A percentile compares a stretch with the other conserved stretches of the same genome.
Evolutionary conservation across 2,888 invertebrate species (phyloP).

Genomic region (Leuctra nigra): DNA sequence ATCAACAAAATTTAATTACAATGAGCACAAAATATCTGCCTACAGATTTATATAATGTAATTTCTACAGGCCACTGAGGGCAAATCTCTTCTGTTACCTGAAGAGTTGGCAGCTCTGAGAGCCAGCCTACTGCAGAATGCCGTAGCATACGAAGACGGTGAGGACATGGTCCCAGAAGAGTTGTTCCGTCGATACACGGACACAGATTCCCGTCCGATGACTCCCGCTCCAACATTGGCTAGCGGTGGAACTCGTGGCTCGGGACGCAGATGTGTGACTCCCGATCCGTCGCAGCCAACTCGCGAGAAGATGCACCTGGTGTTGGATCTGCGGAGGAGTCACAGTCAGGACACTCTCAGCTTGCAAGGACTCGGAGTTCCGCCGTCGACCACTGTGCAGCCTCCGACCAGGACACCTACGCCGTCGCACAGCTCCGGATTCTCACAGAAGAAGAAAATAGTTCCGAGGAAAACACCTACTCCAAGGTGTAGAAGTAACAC

Average conservation of each 20-base stretch:
- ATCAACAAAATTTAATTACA: background rate
- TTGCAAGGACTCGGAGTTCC: slow-evolving; percentile 35
- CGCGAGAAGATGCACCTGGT: slow-evolving; percentile 61
- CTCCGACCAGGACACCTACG: background rate
- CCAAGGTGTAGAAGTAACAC: background rate
- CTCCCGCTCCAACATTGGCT: slow-evolving; percentile 70
- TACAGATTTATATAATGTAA: background rate
- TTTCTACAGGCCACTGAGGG: slow-evolving; percentile 33
- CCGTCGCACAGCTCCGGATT: background rate
- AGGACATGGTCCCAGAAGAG: slow-evolving; percentile 67
- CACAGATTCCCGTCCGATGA: slow-evolving; percentile 74
- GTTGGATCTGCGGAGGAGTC: slow-evolving; percentile 60
- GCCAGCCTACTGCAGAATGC: slow-evolving; percentile 39
- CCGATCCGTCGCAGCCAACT: slow-evolving; percentile 50
- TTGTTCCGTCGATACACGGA: slow-evolving; percentile 73
- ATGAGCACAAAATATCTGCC: background rate
- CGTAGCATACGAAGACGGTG: slow-evolving; percentile 40
- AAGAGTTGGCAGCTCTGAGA: slow-evolving; percentile 39
- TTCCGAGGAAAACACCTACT: background rate
- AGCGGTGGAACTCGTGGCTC: slow-evolving; percentile 42
- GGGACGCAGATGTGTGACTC: slow-evolving; percentile 54
- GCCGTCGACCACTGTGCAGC: slow-evolving; percentile 12
- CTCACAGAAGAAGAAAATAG: background rate
- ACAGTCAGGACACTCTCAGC: slow-evolving; percentile 52
- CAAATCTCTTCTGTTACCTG: slow-evolving; percentile 35